Conservation (phyloP, 1,140 invertebrate species). For the Camponotus floridanus region DNA sequence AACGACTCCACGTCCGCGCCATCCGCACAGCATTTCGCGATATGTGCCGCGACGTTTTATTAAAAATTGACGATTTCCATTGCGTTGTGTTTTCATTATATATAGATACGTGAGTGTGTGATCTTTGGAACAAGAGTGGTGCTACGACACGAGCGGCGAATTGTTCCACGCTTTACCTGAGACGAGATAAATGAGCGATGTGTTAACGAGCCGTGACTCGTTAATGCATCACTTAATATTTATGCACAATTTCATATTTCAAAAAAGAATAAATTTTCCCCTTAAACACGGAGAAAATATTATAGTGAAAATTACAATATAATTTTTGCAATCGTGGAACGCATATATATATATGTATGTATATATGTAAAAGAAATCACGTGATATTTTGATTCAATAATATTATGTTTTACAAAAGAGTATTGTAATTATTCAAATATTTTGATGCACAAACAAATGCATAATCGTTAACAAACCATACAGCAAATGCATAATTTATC, state of each 20-base stretch:
- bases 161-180: not conserved
- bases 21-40: not conserved
- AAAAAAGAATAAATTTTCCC: not conserved
- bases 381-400: not conserved
- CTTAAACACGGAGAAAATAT: too few relatives aligned
- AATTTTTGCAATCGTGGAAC: too few relatives aligned
- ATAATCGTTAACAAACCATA: too few relatives aligned
- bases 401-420: not conserved
- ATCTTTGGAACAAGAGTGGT: not conserved
- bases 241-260: not conserved
- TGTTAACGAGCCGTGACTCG: not conserved
- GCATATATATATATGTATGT: too few relatives aligned
- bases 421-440: too few relatives aligned
- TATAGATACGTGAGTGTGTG: not conserved
- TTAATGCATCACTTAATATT: too few relatives aligned
- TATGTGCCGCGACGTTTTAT: slow-evolving; percentile 45
- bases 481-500: too few relatives aligned
- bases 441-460: too few relatives aligned
- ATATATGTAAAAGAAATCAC: too few relatives aligned
- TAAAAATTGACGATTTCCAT: slow-evolving; percentile 57
- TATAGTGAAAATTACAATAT: too few relatives aligned
- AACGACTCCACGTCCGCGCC: slow-evolving; percentile 30
- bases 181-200: not conserved
- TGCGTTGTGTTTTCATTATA: slow-evolving; percentile 20
- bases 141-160: not conserved